These are phyloP conservation scores for Dicycla oo DNA, from an alignment of 2,888 invertebrate genomes.

Conservation along the genomic window DNA sequence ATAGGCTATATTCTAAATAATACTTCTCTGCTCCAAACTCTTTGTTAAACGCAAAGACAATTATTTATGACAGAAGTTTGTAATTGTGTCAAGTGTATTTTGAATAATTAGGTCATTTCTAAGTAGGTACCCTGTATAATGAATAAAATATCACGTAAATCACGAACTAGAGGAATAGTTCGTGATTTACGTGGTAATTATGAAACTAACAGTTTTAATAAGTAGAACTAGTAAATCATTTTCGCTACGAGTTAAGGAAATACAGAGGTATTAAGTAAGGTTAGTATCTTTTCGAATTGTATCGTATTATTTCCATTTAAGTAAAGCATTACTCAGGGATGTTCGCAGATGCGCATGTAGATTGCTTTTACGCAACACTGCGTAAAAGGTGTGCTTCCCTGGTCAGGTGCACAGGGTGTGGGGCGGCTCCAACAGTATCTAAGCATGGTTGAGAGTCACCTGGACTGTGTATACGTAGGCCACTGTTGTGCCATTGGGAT, in stretches of 20 bases:
- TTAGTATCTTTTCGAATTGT: neutral
- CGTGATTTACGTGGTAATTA: conserved; percentile 41
- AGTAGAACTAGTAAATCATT: conserved; percentile 28
- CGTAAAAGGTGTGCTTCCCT: too few relatives aligned
- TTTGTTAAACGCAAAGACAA: conserved; percentile 34
- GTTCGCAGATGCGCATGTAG: too few relatives aligned
- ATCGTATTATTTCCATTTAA: neutral
- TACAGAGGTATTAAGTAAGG: neutral
- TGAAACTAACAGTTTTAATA: conserved; percentile 22
- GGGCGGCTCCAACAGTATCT: too few relatives aligned
- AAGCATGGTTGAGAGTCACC: too few relatives aligned
- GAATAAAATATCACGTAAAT: conserved; percentile 23
- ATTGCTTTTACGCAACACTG: too few relatives aligned
- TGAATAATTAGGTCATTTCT: conserved; percentile 39
- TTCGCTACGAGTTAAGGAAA: conserved; percentile 2
- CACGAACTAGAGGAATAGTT: conserved; percentile 15
- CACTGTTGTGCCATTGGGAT: too few relatives aligned
- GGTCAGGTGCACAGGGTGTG: too few relatives aligned
- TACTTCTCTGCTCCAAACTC: conserved; percentile 43
- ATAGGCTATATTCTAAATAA: conserved; percentile 11
- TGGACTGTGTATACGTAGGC: too few relatives aligned
- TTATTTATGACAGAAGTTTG: conserved; percentile 55
- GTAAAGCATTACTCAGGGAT: neutral
- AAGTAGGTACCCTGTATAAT: conserved; percentile 19
- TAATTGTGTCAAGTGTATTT: conserved; percentile 38